A percentile compares a stretch with the other conserved stretches of the same genome.
Evolutionary conservation across 1,140 invertebrate species (phyloP).

Genomic region (Rhyzopertha dominica): DNA sequence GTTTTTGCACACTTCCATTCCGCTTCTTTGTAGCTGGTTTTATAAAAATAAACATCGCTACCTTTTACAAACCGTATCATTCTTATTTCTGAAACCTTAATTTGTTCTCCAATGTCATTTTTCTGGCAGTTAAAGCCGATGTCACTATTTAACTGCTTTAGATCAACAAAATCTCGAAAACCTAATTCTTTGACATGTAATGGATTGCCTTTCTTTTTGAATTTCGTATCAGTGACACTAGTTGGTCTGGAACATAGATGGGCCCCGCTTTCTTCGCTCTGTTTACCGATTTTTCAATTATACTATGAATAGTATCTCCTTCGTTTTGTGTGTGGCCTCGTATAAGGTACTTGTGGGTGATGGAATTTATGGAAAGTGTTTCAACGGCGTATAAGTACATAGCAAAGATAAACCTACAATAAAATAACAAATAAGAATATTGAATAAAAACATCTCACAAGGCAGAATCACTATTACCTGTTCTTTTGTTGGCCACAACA

Average conservation of each 20-base stretch:
- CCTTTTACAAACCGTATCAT: too few relatives aligned
- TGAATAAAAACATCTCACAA: neutral
- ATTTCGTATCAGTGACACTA: slow-evolving; percentile 26
- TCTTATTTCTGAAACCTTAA: too few relatives aligned
- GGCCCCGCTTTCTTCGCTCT: slow-evolving; percentile 24
- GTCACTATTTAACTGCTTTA: slow-evolving; percentile 9
- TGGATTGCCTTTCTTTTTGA: slow-evolving; percentile 23
- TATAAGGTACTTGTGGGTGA: slow-evolving; percentile 35
- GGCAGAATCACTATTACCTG: slow-evolving; percentile 27
- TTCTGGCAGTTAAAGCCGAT: too few relatives aligned
- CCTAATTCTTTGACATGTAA: slow-evolving; percentile 12
- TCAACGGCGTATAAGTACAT: slow-evolving; percentile 13
- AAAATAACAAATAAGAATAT: too few relatives aligned
- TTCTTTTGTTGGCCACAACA: slow-evolving; percentile 45
- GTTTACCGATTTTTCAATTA: slow-evolving; percentile 39
- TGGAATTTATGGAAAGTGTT: slow-evolving; percentile 19
- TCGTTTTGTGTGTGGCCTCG: slow-evolving; percentile 44
- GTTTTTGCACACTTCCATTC: too few relatives aligned
- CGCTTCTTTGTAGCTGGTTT: too few relatives aligned
- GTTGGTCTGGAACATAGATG: slow-evolving; percentile 35
- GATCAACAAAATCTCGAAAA: slow-evolving; percentile 13
- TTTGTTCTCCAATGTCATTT: too few relatives aligned
- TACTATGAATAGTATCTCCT: slow-evolving; percentile 37
- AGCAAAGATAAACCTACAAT: slow-evolving; percentile 16
- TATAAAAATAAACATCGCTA: too few relatives aligned